Evolutionary conservation across 2,797 vertebrate genomes (phyloP).

Genomic region (Poeciliopsis gracilis): DNA sequence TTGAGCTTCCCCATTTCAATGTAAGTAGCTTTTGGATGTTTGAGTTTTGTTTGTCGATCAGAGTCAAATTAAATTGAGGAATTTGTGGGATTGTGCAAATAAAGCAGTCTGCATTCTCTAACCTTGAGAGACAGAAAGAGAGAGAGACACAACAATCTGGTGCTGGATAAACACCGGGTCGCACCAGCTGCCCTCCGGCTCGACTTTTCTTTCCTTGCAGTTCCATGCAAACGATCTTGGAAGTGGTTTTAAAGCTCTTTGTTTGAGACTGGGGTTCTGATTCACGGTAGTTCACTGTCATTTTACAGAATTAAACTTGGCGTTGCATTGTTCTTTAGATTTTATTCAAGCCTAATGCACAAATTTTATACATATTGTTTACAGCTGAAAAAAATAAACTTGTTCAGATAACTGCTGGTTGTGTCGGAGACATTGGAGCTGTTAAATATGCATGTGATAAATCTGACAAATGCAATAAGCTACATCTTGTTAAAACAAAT

Average conservation of each 20-base stretch:
- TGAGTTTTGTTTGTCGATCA: conserved; percentile 29
- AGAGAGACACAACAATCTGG: not conserved
- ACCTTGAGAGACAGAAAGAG: not conserved
- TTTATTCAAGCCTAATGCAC: conserved; percentile 56
- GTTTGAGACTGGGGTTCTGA: conserved; percentile 39
- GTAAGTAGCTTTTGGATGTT: conserved; percentile 26
- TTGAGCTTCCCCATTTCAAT: conserved; percentile 4
- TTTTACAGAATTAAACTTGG: conserved; percentile 62
- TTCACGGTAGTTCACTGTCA: conserved; percentile 39
- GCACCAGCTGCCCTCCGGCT: not conserved
- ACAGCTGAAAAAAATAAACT: conserved; percentile 68
- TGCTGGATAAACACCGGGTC: conserved; percentile 1
- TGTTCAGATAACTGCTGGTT: conserved; percentile 46
- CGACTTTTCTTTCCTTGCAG: not conserved
- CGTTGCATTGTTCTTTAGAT: conserved; percentile 56
- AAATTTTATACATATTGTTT: conserved; percentile 66
- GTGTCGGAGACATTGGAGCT: not conserved
- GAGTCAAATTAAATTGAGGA: conserved; percentile 15
- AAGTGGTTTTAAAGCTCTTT: conserved; percentile 44
- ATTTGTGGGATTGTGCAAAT: conserved; percentile 70
- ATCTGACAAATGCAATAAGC: not conserved
- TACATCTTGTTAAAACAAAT: not conserved
- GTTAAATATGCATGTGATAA: not conserved
- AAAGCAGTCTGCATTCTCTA: conserved; percentile 10
- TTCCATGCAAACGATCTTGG: conserved; percentile 15